Evolutionary conservation across 2,113 vertebrate genomes (phyloP), one percentile per base, ranked within the genome.

Genomic region (Rhombomys opimus): DNA sequence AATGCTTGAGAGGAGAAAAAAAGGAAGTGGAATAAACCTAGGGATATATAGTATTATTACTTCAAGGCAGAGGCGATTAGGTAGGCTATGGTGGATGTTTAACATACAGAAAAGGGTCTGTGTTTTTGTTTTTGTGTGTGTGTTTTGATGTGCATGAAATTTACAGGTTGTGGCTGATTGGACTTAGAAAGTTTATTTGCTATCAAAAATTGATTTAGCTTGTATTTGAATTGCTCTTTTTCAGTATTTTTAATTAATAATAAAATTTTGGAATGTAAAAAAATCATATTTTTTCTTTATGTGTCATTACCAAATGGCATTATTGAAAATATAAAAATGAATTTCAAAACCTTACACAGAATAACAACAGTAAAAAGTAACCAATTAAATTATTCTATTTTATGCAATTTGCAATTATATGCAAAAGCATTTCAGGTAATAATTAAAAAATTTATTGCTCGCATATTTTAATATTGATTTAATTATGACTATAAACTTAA

Each of bases 1-100:
- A 96, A 67, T 90, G 87, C 65, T 96, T 96, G 93, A 96, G 95
- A 97, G 96, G 91, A 95, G 94, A 95, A 96, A 97, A 46, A 90
- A 82, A 96, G 94, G 94, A 95, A 97, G 84, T 98, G 86, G 87
- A 97, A 98, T 96, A 98, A 98, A 98, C 97, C 88, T 91, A 91
- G 81, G 65, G 68, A 95, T 94, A 75, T 17, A 59, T 70, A 96
- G 90, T 80, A 91, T 97, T 94, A 95, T 95, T 97, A 95, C 87
- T 96, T 98, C 95, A 70, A 90, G 72, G 91, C 91, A 84, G 32
- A 93, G 95, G 68, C 84, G 95, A 41, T 97, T 96, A 93, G 23
- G n/a, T 94, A 67, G 85, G 78, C 87, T 81, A 94, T 78, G 89
- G 81, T 95, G 27, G 98, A 96, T 92, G 81, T 35, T 76, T 95